These are phyloP conservation scores for Ciconia boyciana DNA, from an alignment of 2,113 vertebrate species.

Conservation along the genomic window DNA sequence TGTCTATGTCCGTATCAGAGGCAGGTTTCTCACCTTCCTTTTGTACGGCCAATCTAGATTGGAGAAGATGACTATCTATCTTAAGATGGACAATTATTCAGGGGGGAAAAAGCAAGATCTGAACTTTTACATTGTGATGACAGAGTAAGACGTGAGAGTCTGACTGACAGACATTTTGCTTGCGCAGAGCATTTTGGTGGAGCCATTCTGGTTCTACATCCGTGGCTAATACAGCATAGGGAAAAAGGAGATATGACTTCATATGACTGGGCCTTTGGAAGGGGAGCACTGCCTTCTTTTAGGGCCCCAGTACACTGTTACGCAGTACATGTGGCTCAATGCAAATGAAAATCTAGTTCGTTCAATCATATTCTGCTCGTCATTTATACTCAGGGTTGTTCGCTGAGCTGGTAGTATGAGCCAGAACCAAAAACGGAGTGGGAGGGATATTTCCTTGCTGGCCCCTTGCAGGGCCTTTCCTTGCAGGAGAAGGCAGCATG, in stretches of 20 bases:
- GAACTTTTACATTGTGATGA: neutral
- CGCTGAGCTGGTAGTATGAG: neutral
- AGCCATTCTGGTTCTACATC: fast-evolving
- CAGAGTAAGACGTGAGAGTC: neutral
- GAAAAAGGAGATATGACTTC: neutral
- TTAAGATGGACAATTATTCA: neutral
- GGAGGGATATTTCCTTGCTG: neutral
- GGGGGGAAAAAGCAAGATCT: fast-evolving
- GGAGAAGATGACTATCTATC: neutral
- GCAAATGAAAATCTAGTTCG: neutral
- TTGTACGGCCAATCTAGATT: neutral
- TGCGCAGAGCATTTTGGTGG: neutral
- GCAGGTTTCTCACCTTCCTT: neutral
- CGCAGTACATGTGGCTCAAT: neutral
- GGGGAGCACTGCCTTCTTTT: neutral
- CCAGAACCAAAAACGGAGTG: neutral
- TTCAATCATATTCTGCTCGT: neutral
- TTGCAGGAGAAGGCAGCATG: neutral
- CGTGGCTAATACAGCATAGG: neutral
- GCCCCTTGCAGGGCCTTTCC: neutral
- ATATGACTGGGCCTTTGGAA: neutral
- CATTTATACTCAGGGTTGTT: neutral
- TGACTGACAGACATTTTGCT: neutral
- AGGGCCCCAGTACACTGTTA: neutral
- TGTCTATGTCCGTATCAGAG: neutral